Conservation (phyloP, 1,140 invertebrate species). For the Brachionus paranguensis region DNA sequence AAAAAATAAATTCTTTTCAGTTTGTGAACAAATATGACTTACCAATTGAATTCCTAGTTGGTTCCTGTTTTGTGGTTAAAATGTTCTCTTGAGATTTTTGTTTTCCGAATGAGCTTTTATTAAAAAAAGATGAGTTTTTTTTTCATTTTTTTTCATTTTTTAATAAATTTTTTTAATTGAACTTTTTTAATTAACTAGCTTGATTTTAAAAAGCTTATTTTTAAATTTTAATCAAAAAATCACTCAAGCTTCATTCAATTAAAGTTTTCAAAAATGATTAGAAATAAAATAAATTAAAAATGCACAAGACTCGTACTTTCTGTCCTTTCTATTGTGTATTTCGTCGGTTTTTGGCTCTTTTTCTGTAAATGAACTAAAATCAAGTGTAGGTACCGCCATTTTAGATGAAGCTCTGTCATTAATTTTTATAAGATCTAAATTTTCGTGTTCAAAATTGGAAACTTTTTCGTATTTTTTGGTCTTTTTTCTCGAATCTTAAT, state of each 20-base stretch:
- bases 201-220: not conserved
- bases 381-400: conserved; percentile 1
- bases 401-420: not conserved
- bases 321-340: not conserved
- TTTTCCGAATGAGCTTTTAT: not conserved
- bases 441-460: not conserved
- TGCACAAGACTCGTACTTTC: not conserved
- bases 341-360: conserved; percentile 4
- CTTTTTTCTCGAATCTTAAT: not conserved
- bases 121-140: not conserved
- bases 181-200: not conserved
- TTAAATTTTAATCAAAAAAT: not conserved
- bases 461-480: not conserved
- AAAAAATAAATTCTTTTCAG: too few relatives aligned
- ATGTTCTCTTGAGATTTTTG: conserved; percentile 9
- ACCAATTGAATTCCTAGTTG: not conserved
- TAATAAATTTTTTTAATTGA: too few relatives aligned
- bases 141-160: too few relatives aligned
- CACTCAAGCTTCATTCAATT: not conserved
- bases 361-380: conserved; percentile 33
- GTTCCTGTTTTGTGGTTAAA: not conserved
- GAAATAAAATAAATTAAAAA: not conserved
- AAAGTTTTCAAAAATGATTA: not conserved
- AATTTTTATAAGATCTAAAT: not conserved
- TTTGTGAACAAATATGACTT: not conserved